A percentile compares a stretch with the other conserved stretches of the same genome.
Evolutionary conservation across 2,797 vertebrate species (phyloP).

Genomic region (Nasua narica): DNA sequence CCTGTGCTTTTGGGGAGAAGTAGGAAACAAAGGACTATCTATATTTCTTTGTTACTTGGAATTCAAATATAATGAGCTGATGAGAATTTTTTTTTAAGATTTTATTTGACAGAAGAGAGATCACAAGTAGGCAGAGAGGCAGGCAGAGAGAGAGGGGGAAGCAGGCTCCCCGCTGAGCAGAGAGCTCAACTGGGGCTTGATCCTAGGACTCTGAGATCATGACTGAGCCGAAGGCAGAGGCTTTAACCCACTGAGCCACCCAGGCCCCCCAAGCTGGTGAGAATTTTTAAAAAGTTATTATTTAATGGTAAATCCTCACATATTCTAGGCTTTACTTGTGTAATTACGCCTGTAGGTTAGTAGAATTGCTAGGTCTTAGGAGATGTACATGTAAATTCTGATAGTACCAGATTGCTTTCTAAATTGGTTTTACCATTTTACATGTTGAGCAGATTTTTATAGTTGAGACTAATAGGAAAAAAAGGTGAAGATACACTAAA

Average conservation of each 20-base stretch:
- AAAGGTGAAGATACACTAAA: background rate
- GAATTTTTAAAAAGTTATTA: background rate
- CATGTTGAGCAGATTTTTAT: conserved; percentile 10
- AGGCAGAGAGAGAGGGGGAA: no score
- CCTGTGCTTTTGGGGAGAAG: background rate
- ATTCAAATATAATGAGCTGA: background rate
- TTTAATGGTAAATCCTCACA: background rate
- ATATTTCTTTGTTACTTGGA: conserved; percentile 8
- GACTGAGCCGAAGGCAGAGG: no score
- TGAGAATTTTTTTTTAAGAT: no score
- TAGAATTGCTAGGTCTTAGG: background rate
- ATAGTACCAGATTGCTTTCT: background rate
- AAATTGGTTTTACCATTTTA: conserved; percentile 14
- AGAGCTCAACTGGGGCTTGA: no score
- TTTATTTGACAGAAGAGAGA: no score
- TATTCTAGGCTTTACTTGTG: background rate
- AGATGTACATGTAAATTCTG: background rate
- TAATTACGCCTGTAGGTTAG: background rate
- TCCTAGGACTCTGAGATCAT: no score
- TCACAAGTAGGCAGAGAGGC: no score
- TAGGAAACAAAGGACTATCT: background rate
- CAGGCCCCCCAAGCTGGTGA: no score
- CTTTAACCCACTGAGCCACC: no score
- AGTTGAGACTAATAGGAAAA: background rate
- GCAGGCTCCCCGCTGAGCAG: no score